phyloP scores from a whole-genome alignment of 2,113 vertebrate species.

The Vidua macroura region DNA sequence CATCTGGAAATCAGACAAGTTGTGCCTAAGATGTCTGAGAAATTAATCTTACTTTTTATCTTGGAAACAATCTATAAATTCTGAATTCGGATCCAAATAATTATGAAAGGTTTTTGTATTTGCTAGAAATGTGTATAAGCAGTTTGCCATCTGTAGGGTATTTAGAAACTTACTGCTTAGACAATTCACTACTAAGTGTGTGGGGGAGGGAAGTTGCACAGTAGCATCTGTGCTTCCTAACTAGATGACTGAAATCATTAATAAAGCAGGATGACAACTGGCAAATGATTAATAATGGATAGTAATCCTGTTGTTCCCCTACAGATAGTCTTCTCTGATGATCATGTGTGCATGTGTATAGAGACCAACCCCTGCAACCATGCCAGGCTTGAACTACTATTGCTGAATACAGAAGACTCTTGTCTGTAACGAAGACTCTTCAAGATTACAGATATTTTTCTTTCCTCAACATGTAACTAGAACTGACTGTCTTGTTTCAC shows the following conservation, averaged over 20 bases:
- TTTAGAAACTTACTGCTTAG: neutral
- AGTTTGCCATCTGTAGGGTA: neutral
- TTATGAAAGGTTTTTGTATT: neutral
- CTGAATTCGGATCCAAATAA: neutral
- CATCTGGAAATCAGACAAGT: neutral
- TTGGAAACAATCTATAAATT: neutral
- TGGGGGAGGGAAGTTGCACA: neutral
- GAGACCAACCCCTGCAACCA: neutral
- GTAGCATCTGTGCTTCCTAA: constrained; percentile 36
- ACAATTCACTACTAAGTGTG: neutral
- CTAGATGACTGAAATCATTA: neutral
- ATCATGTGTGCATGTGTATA: neutral
- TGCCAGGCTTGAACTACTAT: neutral
- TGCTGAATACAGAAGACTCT: neutral
- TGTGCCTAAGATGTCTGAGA: neutral
- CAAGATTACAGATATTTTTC: neutral
- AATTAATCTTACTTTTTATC: neutral
- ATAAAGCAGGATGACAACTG: neutral
- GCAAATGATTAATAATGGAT: neutral
- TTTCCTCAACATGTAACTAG: neutral
- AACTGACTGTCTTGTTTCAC: neutral
- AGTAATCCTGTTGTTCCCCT: neutral
- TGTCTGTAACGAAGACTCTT: neutral
- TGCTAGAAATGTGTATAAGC: neutral
- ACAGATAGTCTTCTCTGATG: neutral